phyloP scores from a whole-genome alignment of 2,113 vertebrate species.

The Lynx canadensis region DNA sequence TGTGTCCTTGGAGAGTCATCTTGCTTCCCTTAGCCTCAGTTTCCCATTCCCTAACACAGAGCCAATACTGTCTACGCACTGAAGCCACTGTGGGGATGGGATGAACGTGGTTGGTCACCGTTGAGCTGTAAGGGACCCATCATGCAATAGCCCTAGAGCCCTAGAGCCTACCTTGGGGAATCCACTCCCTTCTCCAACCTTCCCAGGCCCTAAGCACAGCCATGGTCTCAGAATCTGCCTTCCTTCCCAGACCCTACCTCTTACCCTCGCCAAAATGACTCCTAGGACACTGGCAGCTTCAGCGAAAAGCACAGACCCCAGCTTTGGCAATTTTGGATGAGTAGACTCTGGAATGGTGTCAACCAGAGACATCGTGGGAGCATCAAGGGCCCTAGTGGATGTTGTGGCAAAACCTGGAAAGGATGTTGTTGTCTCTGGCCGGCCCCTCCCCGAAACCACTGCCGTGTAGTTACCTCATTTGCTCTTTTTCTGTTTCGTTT shows the following conservation, averaged over 20 bases:
- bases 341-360: constrained; percentile 56
- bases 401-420: constrained; percentile 61
- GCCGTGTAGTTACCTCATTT: not conserved
- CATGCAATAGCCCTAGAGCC: rapidly evolving
- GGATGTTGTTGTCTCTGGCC: not conserved
- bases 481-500: not conserved
- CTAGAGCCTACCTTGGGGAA: not conserved
- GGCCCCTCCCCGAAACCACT: not conserved
- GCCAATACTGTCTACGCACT: rapidly evolving
- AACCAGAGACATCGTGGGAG: constrained; percentile 71
- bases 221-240: rapidly evolving
- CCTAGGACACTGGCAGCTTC: constrained; percentile 75
- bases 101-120: not conserved
- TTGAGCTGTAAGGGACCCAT: rapidly evolving
- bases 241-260: rapidly evolving
- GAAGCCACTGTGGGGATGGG: not conserved
- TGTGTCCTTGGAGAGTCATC: not conserved
- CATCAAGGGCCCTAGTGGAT: constrained; percentile 17
- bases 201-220: not conserved
- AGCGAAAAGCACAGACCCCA: constrained; percentile 66
- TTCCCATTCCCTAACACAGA: not conserved
- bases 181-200: not conserved
- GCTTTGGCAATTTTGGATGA: constrained; percentile 75
- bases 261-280: not conserved
- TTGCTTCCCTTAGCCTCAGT: not conserved